Percentiles rank a stretch among this genome's conserved stretches.
Conservation (phyloP, 2,797 vertebrate species). For the Catamblyrhynchus diadema region DNA sequence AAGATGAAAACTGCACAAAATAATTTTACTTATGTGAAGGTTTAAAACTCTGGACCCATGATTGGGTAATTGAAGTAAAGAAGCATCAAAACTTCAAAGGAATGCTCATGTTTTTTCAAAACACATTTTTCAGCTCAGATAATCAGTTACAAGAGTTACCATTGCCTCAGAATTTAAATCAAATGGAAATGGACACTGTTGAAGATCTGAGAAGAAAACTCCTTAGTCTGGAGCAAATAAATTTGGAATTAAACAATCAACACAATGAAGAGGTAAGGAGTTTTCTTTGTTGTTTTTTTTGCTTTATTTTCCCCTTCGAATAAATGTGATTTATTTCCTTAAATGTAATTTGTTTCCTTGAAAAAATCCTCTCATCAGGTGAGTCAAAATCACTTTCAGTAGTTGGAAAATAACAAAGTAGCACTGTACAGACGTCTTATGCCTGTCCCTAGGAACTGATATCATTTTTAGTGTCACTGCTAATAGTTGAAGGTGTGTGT, state of each 20-base stretch:
- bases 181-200: slow-evolving; percentile 37
- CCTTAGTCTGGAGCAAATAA: slow-evolving; percentile 78
- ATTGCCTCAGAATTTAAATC: background rate
- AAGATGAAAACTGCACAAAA: background rate
- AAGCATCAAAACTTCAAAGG: background rate
- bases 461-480: too few relatives aligned
- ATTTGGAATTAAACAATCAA: slow-evolving; percentile 74
- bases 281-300: background rate
- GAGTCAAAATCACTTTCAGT: too few relatives aligned
- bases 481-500: background rate
- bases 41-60: background rate
- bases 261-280: slow-evolving; percentile 82
- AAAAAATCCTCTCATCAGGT: too few relatives aligned
- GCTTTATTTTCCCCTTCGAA: background rate
- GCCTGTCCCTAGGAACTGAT: too few relatives aligned
- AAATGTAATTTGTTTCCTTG: background rate
- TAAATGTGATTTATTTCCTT: background rate
- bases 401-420: too few relatives aligned
- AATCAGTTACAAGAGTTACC: background rate
- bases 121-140: slow-evolving; percentile 31
- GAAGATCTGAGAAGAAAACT: slow-evolving; percentile 74
- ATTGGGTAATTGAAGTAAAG: background rate
- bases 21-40: background rate
- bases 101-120: background rate
- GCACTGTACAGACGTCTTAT: too few relatives aligned